A percentile compares a stretch with the other conserved stretches of the same genome.
Evolutionary conservation across 2,113 vertebrate genomes (phyloP).

Genomic region (Pterocles orientalis): DNA sequence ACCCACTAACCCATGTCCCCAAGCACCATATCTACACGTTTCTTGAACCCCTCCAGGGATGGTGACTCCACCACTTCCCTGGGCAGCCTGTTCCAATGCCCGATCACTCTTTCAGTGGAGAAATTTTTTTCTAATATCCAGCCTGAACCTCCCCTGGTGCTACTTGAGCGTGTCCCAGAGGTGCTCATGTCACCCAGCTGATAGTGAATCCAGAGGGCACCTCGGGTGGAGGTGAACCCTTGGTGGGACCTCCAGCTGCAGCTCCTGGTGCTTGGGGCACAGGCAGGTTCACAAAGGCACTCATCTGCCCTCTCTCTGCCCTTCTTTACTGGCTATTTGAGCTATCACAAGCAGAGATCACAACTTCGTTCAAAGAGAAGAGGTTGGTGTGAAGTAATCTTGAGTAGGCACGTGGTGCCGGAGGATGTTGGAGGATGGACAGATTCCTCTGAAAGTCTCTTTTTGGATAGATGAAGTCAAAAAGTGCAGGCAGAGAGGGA

Average conservation of each 20-base stretch:
- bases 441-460: not conserved
- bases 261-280: not conserved
- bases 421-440: not conserved
- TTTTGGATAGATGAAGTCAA: not conserved
- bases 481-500: not conserved
- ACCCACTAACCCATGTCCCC: too few species aligned
- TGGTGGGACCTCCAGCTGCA: not conserved
- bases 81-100: too few species aligned
- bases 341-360: not conserved
- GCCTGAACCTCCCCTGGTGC: too few species aligned
- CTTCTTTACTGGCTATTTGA: not conserved
- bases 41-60: too few species aligned
- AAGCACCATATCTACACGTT: too few species aligned
- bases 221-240: not conserved
- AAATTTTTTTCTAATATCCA: too few species aligned
- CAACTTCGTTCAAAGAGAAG: not conserved
- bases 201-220: not conserved
- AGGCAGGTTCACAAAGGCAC: not conserved
- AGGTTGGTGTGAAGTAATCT: not conserved
- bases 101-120: too few species aligned
- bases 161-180: not conserved
- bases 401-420: too few species aligned
- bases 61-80: too few species aligned
- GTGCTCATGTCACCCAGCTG: not conserved
- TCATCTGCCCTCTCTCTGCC: not conserved